Base-by-base conservation (phyloP, 1,140 invertebrate genomes). In the Stenopsyche tienmushanensis region DNA sequence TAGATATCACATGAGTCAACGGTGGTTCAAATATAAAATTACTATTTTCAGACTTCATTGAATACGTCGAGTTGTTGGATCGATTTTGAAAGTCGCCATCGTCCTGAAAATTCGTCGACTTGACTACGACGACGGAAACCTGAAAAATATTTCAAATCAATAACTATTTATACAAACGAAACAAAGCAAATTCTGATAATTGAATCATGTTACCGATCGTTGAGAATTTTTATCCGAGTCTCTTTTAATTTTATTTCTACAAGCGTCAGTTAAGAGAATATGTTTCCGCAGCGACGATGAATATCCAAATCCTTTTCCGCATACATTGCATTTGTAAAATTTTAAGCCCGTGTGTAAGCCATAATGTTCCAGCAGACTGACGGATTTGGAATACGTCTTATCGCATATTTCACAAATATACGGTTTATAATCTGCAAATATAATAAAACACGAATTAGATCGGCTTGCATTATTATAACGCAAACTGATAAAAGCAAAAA, bases 331-430 rank as follows among this genome's bases (percentile, higher is more conserved):
- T 42, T 45, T 39, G 25, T 69, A 69, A n/a, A 69, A 25, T 34
- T 69, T 69, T 10, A 69, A 55, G 10, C 67, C 67, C 7, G 67
- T 69, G 25, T 69, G 67, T 5, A 55, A 50, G 17, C 67, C 63
- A 13, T 69, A 69, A 21, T 69, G 67, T 42, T 69, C 67, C 15
- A 62, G 47, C 20, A 69, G 26, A 26, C 10, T 62, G 9, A 65
- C 49, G 8, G 67, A 62, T 17, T 65, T 69, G 13, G 63, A 21
- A 44, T 65, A 69, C n/a, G 57, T 49, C 44, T 63, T 65, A 26
- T 69, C 67, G 21, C 67, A 69, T 24, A 69, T 69, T 42, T 69
- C 67, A 53, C 67, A 69, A 44, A 62, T 17, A 25, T 39, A 69
- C 13, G 67, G 67, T 50, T 65, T 69, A 18, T 69, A 69, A 47